Conservation (phyloP, 2,113 vertebrate genomes). For the Percopsis transmontana region DNA sequence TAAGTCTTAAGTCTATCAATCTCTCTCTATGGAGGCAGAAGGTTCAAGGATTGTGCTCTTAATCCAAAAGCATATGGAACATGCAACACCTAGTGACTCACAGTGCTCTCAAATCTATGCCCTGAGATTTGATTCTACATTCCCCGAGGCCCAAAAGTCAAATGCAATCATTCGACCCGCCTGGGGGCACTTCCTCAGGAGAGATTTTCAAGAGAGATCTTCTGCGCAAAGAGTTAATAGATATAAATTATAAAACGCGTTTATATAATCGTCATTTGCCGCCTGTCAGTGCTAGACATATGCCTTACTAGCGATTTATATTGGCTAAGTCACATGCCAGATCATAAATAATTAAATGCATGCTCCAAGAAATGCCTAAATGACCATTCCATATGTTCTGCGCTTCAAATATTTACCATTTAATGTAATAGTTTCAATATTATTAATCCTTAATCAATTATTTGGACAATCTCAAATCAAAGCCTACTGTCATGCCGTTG, state of each 20-base stretch:
- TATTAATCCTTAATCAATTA: conserved; percentile 11
- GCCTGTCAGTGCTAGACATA: conserved; percentile 26
- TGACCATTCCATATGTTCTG: conserved; percentile 27
- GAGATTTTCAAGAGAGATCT: background rate
- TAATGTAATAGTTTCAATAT: background rate
- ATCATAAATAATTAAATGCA: conserved; percentile 20
- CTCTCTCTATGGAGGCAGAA: background rate
- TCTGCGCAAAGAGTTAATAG: background rate
- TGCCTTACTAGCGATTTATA: conserved; percentile 13
- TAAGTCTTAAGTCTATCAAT: background rate
- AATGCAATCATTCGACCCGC: conserved; percentile 23
- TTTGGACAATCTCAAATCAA: conserved; percentile 19
- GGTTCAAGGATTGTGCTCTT: conserved; percentile 17
- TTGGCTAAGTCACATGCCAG: conserved; percentile 36
- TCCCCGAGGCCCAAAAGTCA: conserved; percentile 48
- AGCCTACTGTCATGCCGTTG: conserved; percentile 34
- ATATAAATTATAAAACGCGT: conserved; percentile 1
- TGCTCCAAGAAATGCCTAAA: background rate
- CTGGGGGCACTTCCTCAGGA: conserved; percentile 22
- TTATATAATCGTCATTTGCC: conserved; percentile 39
- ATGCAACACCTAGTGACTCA: conserved; percentile 30
- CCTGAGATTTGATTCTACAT: conserved; percentile 53
- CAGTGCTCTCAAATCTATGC: conserved; percentile 47
- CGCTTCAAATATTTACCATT: conserved; percentile 6
- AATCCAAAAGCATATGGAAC: conserved; percentile 14